Evolutionary conservation across 2,888 invertebrate species (phyloP), one percentile per base, ranked within the genome.

Genomic region (Drosophila flavopinicola): DNA sequence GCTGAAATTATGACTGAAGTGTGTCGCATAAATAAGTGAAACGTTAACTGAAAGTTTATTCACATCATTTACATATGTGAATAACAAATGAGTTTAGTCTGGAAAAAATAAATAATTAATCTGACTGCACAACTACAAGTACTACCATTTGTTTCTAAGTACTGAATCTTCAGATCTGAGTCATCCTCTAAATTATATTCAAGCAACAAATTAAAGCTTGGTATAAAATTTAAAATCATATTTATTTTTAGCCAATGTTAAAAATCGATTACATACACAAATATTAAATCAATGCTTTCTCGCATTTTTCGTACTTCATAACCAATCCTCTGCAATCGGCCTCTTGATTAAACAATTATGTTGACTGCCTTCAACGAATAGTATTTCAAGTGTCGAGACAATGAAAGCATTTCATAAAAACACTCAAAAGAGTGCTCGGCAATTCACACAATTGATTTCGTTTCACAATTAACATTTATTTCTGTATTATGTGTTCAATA

Each of bases 381-480:
- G 13, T 13, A 13, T 25, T 44, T 59, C n/a, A 58, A 67, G 59
- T 51, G 39, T 44, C 25, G n/a, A 13, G 20, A 53, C 41, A 59
- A 45, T 52, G 53, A 72, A 72, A 53, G 13, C 57, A 53, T 52
- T 68, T 72, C 20, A 71, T 47, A 47, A 53, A 53, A 57, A 29
- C 49, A 52, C 73, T 70, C 47, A 56, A 66, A 66, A 72, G 48
- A 67, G 29, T 54, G 57, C 49, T 44, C 32, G 51, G 25, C 67
- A 67, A 63, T 70, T 53, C 38, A 60, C 25, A 48, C 60, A 66
- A 77, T 75, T 75, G 75, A 75, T 75, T 69, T 64, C 61, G 64
- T 52, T 44, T 6, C 66, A 65, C 77, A 75, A 73, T 78, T 77
- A 77, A 67, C 65, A 73, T 63, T 58, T 48, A 63, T 52, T 57